A percentile compares a stretch with the other conserved stretches of the same genome.
Conservation (phyloP, 2,113 vertebrate genomes). For the Corythaeola cristata region DNA sequence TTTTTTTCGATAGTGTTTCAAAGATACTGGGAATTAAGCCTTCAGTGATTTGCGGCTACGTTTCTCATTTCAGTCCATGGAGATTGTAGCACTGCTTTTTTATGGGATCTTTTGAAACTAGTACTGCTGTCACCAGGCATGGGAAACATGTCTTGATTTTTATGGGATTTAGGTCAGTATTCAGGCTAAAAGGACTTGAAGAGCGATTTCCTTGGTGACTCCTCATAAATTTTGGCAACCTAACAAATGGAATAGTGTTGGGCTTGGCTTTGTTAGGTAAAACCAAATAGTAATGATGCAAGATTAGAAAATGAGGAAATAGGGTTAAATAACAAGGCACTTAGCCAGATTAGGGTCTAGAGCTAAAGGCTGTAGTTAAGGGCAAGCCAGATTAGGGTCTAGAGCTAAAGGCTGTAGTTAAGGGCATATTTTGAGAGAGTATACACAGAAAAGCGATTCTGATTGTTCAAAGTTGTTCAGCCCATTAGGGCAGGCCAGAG, state of each 20-base stretch:
- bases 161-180: neutral
- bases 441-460: neutral
- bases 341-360: neutral
- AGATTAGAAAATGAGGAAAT: neutral
- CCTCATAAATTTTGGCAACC: neutral
- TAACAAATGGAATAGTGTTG: neutral
- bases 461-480: neutral
- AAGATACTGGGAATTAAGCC: neutral
- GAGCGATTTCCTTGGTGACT: neutral
- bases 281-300: neutral
- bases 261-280: neutral
- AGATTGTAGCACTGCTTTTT: neutral
- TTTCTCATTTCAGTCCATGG: neutral
- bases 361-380: neutral
- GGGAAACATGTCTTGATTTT: neutral
- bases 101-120: neutral
- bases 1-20: neutral
- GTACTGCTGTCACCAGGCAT: neutral
- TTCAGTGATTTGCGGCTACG: neutral
- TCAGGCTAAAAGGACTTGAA: neutral
- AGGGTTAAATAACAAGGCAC: neutral
- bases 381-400: neutral
- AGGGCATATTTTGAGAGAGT: neutral
- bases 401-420: neutral
- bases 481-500: neutral